Evolutionary conservation across 2,113 vertebrate species (phyloP), one percentile per base, ranked within the genome.

Genomic region (Eublepharis macularius): DNA sequence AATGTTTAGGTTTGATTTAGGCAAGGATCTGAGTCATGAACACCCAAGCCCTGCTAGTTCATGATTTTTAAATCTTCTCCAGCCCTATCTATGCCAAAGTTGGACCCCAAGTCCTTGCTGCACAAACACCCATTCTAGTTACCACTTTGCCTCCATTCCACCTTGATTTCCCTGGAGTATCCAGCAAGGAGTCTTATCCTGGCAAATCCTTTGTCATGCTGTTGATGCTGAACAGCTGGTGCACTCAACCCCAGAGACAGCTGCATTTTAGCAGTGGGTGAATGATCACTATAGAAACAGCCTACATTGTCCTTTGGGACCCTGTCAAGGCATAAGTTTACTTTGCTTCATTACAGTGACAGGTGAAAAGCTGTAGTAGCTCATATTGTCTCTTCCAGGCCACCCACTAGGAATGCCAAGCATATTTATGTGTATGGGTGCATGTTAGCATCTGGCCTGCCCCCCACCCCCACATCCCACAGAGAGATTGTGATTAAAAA

Each of bases 201-300:
- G 45, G 84, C 60, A 66, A 41, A 87, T 24, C 80, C 2, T 0
- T 60, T 75, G 60, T 68, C 9, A 0, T 1, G 32, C 77, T 86
- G 70, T 34, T 83, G 88, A 83, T 81, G 54, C 87, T 0, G 0
- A 92, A 91, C 75, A 85, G 54, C 78, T 0, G 1, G 74, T 90
- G 88, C 86, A 86, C 84, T 91, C 90, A 85, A 77, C 89, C 87
- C 45, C 77, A 57, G 85, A 93, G 85, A 87, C 90, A 87, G 82
- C 84, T 0, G 11, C 86, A 91, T 87, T 0, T 0, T 89, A 65
- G 82, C 85, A 82, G 86, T 8, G 82, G 84, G 82, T 84, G 87
- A 91, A 79, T 87, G 82, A 91, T 91, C 80, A 78, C 92, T 89
- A 9, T 76, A 93, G 90, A 89, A 76, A 91, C 82, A 76, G 84